phyloP scores from a whole-genome alignment of 2,888 invertebrate genomes.

The Byasa hedistus region DNA sequence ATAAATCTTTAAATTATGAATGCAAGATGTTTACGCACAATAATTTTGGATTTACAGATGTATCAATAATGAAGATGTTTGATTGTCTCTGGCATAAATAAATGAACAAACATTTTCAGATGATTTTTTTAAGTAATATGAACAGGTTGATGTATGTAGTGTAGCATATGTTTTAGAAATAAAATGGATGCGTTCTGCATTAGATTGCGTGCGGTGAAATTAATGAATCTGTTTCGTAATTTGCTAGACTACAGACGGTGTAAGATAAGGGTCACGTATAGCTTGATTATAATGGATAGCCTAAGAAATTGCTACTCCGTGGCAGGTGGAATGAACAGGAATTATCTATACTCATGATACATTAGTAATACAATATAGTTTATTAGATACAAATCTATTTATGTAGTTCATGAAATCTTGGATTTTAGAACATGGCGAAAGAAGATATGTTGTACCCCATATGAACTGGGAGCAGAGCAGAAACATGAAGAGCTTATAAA shows the following conservation, averaged over 20 bases:
- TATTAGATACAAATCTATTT: neutral
- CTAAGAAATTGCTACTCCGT: slow-evolving; percentile 27
- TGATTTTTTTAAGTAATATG: neutral
- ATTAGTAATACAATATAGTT: neutral
- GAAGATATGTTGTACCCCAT: no score
- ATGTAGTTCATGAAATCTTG: neutral
- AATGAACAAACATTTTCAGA: neutral
- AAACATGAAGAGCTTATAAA: no score
- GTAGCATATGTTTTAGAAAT: neutral
- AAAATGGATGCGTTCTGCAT: slow-evolving; percentile 1
- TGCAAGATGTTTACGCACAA: no score
- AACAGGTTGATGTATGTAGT: neutral
- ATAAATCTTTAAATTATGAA: no score
- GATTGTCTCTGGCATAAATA: no score
- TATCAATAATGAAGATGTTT: no score
- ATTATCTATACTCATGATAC: neutral
- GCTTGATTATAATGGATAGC: slow-evolving; percentile 31
- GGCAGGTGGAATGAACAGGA: slow-evolving; percentile 24
- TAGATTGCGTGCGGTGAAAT: slow-evolving; percentile 21
- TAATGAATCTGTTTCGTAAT: slow-evolving; percentile 28
- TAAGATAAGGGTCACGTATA: slow-evolving; percentile 28
- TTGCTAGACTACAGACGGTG: slow-evolving; percentile 25
- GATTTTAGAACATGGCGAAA: neutral
- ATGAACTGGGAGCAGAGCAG: no score
- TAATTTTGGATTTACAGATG: no score